Base-by-base conservation (phyloP, 2,113 vertebrate genomes). In the Halichoerus grypus region DNA sequence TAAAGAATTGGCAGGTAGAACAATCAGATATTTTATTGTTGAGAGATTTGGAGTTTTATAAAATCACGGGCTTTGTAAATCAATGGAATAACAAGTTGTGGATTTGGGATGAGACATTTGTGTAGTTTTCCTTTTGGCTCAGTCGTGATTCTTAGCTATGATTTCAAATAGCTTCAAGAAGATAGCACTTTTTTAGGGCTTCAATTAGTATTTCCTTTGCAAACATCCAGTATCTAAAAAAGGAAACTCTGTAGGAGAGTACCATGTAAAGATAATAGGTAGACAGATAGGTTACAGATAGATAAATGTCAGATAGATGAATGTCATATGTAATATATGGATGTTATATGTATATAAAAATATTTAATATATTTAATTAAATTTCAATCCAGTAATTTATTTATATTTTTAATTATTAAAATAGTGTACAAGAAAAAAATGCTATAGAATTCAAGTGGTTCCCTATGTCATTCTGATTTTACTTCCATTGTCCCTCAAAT, bases 151-250 rank as follows among this genome's bases (percentile, higher is more conserved):
- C 3, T 22, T 7, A 55, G 18, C 5, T 1, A 4, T 61, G 55
- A 72, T 63, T 87, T 91, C 88, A 91, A 69, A 91, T 9, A 67
- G 36, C 49, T 91, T 85, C 5, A 95, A 86, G 72, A 69, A 24
- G 13, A 80, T 5, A 85, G 24, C 5, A 79, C 24, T 49, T 15
- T 79, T 86, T 65, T 26, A 59, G 59, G 39, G 18, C 1, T 39
- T 79, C 26, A 51, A 4, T 19, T 39, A 84, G 7, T 71, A 79
- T 69, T 91, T 76, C n/a, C 19, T 91, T 86, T 71, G 42, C 4
- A 95, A 80, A 91, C 5, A 61, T 59, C 69, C 3, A 71, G 55
- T 28, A 88, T 55, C 19, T 80, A 63, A 67, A 63, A 85, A 84
- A 57, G 10, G n/a, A 71, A 88, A 63, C 19, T 31, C 65, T 26